A percentile compares a stretch with the other conserved stretches of the same genome.
These are phyloP conservation scores for Typhlichthys eigenmanni DNA, from an alignment of 2,797 vertebrate genomes.

Conservation along the genomic window DNA sequence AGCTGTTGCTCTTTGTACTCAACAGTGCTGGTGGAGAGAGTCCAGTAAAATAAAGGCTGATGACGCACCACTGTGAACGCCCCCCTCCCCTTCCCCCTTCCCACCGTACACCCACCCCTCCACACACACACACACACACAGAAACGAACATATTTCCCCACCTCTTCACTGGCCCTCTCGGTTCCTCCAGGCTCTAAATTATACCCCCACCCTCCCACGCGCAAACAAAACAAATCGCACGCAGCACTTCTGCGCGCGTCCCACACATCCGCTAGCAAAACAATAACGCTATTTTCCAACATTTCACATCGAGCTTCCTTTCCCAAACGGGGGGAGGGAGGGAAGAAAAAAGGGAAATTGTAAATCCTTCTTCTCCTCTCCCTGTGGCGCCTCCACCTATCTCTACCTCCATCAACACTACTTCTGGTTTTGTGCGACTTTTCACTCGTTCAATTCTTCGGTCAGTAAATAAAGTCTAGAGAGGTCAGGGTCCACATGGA, in stretches of 20 bases:
- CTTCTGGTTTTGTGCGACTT: constrained; percentile 47
- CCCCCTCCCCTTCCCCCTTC: constrained; percentile 3
- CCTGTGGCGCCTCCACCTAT: constrained; percentile 14
- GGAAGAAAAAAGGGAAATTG: constrained; percentile 6
- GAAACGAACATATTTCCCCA: neutral
- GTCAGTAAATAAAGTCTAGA: constrained; percentile 48
- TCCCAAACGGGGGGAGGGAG: constrained; percentile 12
- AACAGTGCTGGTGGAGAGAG: constrained; percentile 46
- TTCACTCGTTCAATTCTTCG: constrained; percentile 46
- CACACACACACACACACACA: constrained; percentile 4
- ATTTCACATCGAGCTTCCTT: constrained; percentile 30
- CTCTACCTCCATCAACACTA: constrained; percentile 47
- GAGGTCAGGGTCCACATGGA: constrained; percentile 28
- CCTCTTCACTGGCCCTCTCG: constrained; percentile 22
- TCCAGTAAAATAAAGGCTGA: constrained; percentile 54
- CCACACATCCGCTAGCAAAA: constrained; percentile 45
- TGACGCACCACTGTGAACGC: constrained; percentile 50
- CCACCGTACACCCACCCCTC: neutral
- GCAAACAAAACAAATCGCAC: constrained; percentile 51
- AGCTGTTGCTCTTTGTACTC: constrained; percentile 60
- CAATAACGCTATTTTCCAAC: constrained; percentile 9
- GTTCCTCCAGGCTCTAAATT: constrained; percentile 27
- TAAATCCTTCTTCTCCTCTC: constrained; percentile 35
- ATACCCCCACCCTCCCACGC: constrained; percentile 31
- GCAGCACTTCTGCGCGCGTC: constrained; percentile 7